Conservation (phyloP, 2,797 vertebrate species). For the Bryconaethiops microstoma region DNA sequence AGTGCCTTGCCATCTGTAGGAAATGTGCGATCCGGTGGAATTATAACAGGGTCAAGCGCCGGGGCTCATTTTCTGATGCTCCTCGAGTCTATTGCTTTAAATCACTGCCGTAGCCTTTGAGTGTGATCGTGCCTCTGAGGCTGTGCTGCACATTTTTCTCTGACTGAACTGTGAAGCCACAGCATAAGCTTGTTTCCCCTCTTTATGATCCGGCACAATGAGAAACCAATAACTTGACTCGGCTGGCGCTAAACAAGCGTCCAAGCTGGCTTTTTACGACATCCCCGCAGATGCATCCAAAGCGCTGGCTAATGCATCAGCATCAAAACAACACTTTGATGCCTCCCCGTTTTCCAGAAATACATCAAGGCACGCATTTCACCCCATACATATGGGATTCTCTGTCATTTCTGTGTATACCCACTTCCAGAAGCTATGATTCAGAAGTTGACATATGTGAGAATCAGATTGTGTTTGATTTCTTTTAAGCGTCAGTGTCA, state of each 20-base stretch:
- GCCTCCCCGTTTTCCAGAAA: background rate
- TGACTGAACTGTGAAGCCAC: constrained; percentile 59
- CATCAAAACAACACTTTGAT: constrained; percentile 46
- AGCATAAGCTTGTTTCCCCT: constrained; percentile 58
- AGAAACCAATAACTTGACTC: constrained; percentile 66
- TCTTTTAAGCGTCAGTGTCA: constrained; percentile 59
- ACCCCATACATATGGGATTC: background rate
- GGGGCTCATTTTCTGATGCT: constrained; percentile 8
- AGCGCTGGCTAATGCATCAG: constrained; percentile 55
- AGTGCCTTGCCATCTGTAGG: constrained; percentile 36
- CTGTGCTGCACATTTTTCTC: constrained; percentile 49
- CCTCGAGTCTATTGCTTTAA: constrained; percentile 22
- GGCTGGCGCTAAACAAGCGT: constrained; percentile 54
- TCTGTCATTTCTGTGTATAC: background rate
- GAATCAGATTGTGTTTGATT: constrained; percentile 56
- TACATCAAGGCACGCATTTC: background rate
- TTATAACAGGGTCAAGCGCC: constrained; percentile 21
- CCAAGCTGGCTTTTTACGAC: constrained; percentile 54
- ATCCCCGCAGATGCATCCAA: constrained; percentile 67
- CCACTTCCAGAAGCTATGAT: constrained; percentile 8
- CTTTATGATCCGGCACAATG: constrained; percentile 66
- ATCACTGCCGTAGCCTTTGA: constrained; percentile 27
- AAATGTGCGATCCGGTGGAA: constrained; percentile 25
- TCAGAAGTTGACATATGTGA: constrained; percentile 28
- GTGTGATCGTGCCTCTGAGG: constrained; percentile 34